These are phyloP conservation scores for Pseudopleuronectes americanus DNA, from an alignment of 2,797 vertebrate genomes.

Conservation along the genomic window DNA sequence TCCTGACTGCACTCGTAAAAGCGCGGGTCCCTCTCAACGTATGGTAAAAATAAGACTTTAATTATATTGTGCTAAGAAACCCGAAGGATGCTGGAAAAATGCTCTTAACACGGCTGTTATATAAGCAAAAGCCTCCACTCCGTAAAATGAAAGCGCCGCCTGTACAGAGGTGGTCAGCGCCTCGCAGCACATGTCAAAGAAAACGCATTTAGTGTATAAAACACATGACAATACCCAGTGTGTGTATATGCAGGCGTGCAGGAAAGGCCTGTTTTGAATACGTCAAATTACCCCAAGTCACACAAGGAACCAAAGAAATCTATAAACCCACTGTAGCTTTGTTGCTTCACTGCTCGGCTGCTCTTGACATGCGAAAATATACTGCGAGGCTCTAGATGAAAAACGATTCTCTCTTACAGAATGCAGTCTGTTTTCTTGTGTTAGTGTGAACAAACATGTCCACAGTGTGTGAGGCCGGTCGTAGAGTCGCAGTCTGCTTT, in stretches of 20 bases:
- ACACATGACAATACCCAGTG: conserved; percentile 54
- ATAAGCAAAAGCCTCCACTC: conserved; percentile 55
- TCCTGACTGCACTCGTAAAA: conserved; percentile 57
- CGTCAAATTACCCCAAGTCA: conserved; percentile 56
- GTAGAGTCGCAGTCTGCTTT: conserved; percentile 1
- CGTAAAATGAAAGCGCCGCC: conserved; percentile 61
- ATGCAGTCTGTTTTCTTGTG: conserved; percentile 4
- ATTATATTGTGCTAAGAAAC: conserved; percentile 63
- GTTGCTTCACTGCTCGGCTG: conserved; percentile 12
- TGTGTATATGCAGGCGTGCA: conserved; percentile 36
- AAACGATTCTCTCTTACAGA: conserved; percentile 19
- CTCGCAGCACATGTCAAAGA: conserved; percentile 55
- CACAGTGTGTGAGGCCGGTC: neutral
- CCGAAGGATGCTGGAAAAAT: conserved; percentile 50
- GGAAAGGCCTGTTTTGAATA: conserved; percentile 65
- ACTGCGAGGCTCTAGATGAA: conserved; percentile 38
- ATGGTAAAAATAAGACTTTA: conserved; percentile 32
- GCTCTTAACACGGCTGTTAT: conserved; percentile 48
- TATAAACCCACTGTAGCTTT: conserved; percentile 36
- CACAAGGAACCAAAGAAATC: conserved; percentile 41
- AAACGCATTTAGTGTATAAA: conserved; percentile 57
- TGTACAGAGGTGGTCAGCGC: conserved; percentile 35
- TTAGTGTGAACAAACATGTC: conserved; percentile 4
- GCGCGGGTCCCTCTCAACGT: conserved; percentile 26
- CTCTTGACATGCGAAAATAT: conserved; percentile 59